These are phyloP conservation scores for Lycopodina hypogea DNA, from an alignment of 37 sponge, comb jelly and placozoan genomes.

Conservation along the genomic window DNA sequence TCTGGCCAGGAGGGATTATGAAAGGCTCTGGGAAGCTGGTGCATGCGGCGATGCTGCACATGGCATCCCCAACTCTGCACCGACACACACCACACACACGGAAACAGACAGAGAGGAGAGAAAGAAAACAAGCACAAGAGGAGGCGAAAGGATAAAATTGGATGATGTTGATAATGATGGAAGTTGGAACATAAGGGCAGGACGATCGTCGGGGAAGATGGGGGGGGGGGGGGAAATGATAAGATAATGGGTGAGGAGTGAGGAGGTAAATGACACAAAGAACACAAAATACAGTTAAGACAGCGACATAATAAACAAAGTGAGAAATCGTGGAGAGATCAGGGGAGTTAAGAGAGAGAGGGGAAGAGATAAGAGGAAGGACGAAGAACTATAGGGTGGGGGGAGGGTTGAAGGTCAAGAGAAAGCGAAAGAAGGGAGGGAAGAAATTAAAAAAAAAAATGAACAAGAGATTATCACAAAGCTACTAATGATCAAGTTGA, in stretches of 20 bases:
- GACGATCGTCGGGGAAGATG: background rate
- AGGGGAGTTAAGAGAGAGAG: background rate
- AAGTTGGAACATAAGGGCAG: background rate
- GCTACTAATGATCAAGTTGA: too few relatives aligned
- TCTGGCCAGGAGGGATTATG: conserved; percentile 44
- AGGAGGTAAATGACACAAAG: too few relatives aligned
- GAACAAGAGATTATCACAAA: too few relatives aligned
- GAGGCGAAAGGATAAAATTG: background rate
- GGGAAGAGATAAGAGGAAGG: background rate
- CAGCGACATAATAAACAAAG: too few relatives aligned
- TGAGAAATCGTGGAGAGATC: background rate
- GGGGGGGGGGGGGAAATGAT: background rate
- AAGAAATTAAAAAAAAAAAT: too few relatives aligned
- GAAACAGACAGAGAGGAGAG: background rate
- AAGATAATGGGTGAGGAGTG: background rate
- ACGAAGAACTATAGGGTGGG: too few relatives aligned
- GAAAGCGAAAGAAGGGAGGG: background rate
- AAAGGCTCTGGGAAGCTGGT: conserved; percentile 83
- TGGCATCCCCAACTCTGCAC: conserved; percentile 74
- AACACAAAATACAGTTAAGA: too few relatives aligned
- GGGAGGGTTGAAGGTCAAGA: background rate
- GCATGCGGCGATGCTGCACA: conserved; percentile 75
- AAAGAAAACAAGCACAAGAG: background rate
- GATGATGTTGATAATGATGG: background rate
- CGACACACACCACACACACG: background rate